Conservation (phyloP, 2,888 invertebrate species). For the Erebia aethiops region DNA sequence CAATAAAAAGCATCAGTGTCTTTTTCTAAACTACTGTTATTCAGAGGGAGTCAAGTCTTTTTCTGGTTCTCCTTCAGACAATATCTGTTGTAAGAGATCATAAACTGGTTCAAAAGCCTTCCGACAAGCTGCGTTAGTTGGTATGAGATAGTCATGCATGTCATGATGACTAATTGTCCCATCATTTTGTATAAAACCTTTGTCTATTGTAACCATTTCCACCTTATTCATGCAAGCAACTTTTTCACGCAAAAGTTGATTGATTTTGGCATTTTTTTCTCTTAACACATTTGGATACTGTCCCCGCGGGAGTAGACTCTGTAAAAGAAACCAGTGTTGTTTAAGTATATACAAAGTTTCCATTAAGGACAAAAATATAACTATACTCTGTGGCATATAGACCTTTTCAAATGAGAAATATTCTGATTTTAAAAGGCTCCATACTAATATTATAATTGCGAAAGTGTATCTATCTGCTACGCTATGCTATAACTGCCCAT, state of each 20-base stretch:
- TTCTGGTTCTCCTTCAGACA: slow-evolving; percentile 89
- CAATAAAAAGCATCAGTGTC: slow-evolving; percentile 54
- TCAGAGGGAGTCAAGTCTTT: slow-evolving; percentile 89
- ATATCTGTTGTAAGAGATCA: slow-evolving; percentile 89
- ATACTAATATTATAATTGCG: no score
- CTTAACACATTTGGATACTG: slow-evolving; percentile 92
- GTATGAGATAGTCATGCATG: slow-evolving; percentile 95
- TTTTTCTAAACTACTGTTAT: slow-evolving; percentile 57
- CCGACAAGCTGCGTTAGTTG: slow-evolving; percentile 92
- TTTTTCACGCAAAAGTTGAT: slow-evolving; percentile 87
- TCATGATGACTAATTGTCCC: slow-evolving; percentile 94
- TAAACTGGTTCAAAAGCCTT: slow-evolving; percentile 94
- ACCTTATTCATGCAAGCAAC: slow-evolving; percentile 86
- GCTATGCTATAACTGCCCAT: no score
- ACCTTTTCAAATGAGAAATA: no score
- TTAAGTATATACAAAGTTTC: not conserved
- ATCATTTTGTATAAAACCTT: slow-evolving; percentile 89
- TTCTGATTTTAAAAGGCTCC: no score
- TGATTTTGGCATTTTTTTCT: slow-evolving; percentile 89
- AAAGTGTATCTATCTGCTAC: no score
- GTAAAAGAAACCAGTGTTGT: slow-evolving; percentile 39
- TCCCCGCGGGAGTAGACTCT: slow-evolving; percentile 95
- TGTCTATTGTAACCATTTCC: slow-evolving; percentile 90
- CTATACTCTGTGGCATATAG: no score
- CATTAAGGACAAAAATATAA: not conserved